phyloP scores from a whole-genome alignment of 2,113 vertebrate species.

The Cranoglanis bouderius region DNA sequence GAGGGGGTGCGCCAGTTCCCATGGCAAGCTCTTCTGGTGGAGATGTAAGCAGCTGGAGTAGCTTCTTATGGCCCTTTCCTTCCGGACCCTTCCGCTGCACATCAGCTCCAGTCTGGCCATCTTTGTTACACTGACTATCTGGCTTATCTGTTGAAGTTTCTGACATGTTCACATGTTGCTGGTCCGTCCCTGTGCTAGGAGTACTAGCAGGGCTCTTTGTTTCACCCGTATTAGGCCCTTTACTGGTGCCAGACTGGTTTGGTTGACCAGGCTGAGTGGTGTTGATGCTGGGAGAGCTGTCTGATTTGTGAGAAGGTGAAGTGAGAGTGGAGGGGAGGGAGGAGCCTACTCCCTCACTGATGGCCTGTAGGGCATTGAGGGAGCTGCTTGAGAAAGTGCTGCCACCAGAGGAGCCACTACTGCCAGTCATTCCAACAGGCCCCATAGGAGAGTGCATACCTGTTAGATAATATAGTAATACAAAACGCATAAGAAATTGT shows the following conservation, averaged over 20 bases:
- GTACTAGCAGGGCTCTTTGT: constrained; percentile 85
- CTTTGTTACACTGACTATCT: constrained; percentile 82
- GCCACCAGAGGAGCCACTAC: constrained; percentile 68
- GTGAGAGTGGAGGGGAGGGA: constrained; percentile 87
- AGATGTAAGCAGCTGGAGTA: constrained; percentile 92
- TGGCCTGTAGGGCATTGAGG: constrained; percentile 94
- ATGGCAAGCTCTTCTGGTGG: constrained; percentile 85
- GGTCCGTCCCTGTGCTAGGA: constrained; percentile 69
- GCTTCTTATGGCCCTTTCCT: constrained; percentile 90
- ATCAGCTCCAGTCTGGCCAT: constrained; percentile 76
- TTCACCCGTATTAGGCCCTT: constrained; percentile 76
- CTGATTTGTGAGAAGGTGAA: constrained; percentile 87
- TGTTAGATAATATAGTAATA: constrained; percentile 58
- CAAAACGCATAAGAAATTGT: neutral
- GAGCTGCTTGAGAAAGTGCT: constrained; percentile 93
- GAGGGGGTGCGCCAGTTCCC: constrained; percentile 56
- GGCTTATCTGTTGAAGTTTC: constrained; percentile 84
- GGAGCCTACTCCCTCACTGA: constrained; percentile 95
- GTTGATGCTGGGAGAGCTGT: constrained; percentile 86
- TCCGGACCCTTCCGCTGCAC: constrained; percentile 78
- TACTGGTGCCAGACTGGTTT: constrained; percentile 61
- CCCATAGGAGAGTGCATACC: constrained; percentile 93
- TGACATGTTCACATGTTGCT: constrained; percentile 69
- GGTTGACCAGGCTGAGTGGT: constrained; percentile 73
- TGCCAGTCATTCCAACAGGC: constrained; percentile 75